Percentiles rank a stretch among this genome's conserved stretches.
Conservation (phyloP, 1,140 invertebrate species). For the Lucilia cuprina region DNA sequence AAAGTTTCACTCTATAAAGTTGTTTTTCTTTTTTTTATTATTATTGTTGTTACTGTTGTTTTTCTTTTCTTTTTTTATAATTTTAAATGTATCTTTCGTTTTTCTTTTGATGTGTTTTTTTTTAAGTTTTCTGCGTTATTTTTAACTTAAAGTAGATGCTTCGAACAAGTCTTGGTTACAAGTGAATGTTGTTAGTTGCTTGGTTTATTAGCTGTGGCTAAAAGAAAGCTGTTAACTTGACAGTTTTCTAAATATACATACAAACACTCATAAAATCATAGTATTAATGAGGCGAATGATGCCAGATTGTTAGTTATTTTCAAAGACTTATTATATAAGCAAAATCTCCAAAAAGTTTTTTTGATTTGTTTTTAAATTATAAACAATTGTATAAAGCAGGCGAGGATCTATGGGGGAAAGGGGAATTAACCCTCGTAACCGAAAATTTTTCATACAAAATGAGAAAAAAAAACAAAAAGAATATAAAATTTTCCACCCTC, state of each 20-base stretch:
- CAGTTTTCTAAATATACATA: conserved; percentile 22
- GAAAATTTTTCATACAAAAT: too few species aligned
- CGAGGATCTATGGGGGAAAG: too few species aligned
- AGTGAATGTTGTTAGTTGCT: conserved; percentile 26
- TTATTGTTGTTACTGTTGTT: neutral
- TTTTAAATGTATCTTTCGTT: conserved; percentile 9
- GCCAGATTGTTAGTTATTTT: too few species aligned
- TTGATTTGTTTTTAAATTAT: too few species aligned
- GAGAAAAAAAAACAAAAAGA: too few species aligned
- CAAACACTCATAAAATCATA: neutral
- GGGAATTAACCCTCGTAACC: too few species aligned
- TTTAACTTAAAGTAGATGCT: neutral
- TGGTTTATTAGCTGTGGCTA: conserved; percentile 19
- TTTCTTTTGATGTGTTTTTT: conserved; percentile 2
- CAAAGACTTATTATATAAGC: too few species aligned
- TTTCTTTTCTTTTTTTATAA: neutral
- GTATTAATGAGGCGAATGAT: too few species aligned
- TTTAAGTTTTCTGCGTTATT: neutral
- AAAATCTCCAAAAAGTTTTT: too few species aligned
- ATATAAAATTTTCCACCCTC: too few species aligned
- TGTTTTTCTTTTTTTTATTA: neutral
- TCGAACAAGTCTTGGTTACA: conserved; percentile 26
- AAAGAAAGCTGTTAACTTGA: conserved; percentile 34
- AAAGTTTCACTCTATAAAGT: neutral
- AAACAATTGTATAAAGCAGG: too few species aligned